These are phyloP conservation scores for Cheilosia impressa DNA, from an alignment of 2,888 invertebrate genomes.

Conservation along the genomic window DNA sequence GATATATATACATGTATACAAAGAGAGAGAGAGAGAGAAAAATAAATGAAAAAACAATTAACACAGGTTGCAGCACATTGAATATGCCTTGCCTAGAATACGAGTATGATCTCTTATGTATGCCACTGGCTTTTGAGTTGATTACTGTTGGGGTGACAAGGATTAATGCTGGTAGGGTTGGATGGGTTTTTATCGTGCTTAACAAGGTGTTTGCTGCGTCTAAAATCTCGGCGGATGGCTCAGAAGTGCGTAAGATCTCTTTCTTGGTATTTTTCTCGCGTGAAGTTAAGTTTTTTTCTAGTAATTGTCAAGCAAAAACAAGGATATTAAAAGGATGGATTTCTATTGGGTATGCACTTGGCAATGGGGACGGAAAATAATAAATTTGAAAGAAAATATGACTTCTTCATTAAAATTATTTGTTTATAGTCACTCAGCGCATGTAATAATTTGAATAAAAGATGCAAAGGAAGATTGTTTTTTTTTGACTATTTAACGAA, in stretches of 20 bases:
- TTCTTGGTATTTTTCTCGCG: conserved; percentile 85
- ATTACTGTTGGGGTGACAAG: conserved; percentile 61
- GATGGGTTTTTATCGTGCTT: conserved; percentile 50
- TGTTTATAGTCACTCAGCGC: conserved; percentile 10
- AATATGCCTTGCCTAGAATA: conserved; percentile 64
- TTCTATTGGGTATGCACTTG: neutral
- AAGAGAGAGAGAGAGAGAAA: neutral
- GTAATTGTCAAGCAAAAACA: conserved; percentile 64
- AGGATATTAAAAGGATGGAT: neutral
- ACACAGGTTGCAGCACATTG: conserved; percentile 54
- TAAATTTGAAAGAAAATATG: neutral
- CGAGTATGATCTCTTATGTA: conserved; percentile 53
- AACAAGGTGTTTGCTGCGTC: conserved; percentile 67
- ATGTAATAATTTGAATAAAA: conserved; percentile 19
- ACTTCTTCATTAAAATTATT: neutral
- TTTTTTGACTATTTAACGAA: conserved; percentile 22
- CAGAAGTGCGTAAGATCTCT: conserved; percentile 85
- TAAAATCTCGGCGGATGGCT: conserved; percentile 77
- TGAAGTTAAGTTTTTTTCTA: conserved; percentile 79
- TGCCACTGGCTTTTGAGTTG: conserved; percentile 46
- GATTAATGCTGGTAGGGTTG: conserved; percentile 65
- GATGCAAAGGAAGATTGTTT: conserved; percentile 18
- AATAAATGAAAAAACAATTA: conserved; percentile 28
- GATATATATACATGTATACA: neutral
- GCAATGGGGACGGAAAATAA: too few relatives aligned